Base-by-base conservation (phyloP, 2,888 invertebrate species). In the Colletes collaris region DNA sequence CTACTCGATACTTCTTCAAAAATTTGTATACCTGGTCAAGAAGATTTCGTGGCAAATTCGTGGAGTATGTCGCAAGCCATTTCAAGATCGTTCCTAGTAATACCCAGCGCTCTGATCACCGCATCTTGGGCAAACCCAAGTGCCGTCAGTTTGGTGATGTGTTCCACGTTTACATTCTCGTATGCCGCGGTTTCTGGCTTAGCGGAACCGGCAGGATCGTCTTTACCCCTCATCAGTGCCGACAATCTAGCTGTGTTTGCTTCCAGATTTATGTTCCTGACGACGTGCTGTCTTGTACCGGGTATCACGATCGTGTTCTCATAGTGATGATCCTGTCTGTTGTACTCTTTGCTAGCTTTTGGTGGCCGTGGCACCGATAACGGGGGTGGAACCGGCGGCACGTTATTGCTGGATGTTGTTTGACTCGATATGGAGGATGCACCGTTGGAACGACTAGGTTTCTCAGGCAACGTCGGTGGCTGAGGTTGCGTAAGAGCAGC, bases 61-160 rank as follows among this genome's bases (percentile, higher is more conserved):
- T 97, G 97, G 86, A 98, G 94, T 91, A 98, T 98, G 92, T 98
- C 98, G 94, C 98, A 97, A 62, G 98, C 98, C 98, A 99, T 98
- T 92, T 97, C 97, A 70, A 98, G 95, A 93, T 99, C 97, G 94
- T 98, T 99, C 76, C 98, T 95, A 1, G 98, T 97, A 89, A 99
- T 98, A 79, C 98, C 97, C 87, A 99, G 94, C 4, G 98, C 98
- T 86, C 98, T 95, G 64, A 98, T 97, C 3, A 98, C 98, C 63
- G 97, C 97, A 90, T 98, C 97, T 89, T 97, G 97, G 1, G 98
- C 96, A 91, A 98, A 98, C 0, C 98, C 99, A 90, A 98, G 98
- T 73, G 96, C 96, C 62, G 98, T 97, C 79, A 99, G 94, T 82
- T 97, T 96, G 27, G 97, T 96, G 78, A 99, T 98, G 93, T 98